Evolutionary conservation across 2,113 vertebrate genomes (phyloP).

Genomic region (Mus musculus): DNA sequence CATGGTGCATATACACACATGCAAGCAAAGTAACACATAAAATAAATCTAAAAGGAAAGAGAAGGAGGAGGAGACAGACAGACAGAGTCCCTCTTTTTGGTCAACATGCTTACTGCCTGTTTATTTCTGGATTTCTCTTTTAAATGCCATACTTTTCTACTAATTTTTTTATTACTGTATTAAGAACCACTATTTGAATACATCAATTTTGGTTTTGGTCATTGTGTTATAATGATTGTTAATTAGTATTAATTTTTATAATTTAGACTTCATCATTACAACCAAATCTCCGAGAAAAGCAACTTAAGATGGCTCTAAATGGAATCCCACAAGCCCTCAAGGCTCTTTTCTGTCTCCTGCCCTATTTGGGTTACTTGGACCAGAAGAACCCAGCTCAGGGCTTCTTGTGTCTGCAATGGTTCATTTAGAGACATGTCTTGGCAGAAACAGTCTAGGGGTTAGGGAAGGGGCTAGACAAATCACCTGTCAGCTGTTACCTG

Average conservation of each 20-base stretch:
- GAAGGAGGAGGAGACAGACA: background rate
- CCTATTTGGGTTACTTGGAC: background rate
- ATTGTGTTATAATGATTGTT: background rate
- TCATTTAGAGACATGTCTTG: background rate
- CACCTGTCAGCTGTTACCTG: background rate
- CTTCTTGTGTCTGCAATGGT: background rate
- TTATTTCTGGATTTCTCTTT: constrained; percentile 35
- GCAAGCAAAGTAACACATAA: background rate
- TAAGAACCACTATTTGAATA: background rate
- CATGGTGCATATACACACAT: background rate
- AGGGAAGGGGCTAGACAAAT: background rate
- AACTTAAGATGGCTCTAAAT: background rate
- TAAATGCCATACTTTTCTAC: constrained; percentile 2
- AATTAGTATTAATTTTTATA: background rate
- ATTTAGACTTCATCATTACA: background rate
- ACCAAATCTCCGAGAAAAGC: background rate
- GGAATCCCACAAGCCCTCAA: background rate
- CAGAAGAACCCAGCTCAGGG: background rate
- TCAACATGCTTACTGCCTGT: background rate
- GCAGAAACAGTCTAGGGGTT: background rate
- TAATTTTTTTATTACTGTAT: background rate
- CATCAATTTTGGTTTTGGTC: background rate
- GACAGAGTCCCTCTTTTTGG: background rate
- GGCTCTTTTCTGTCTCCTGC: background rate
- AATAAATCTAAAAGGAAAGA: background rate